A percentile compares a stretch with the other conserved stretches of the same genome.
phyloP scores from a whole-genome alignment of 2,888 invertebrate genomes.

The Acanthoscelides obtectus region DNA sequence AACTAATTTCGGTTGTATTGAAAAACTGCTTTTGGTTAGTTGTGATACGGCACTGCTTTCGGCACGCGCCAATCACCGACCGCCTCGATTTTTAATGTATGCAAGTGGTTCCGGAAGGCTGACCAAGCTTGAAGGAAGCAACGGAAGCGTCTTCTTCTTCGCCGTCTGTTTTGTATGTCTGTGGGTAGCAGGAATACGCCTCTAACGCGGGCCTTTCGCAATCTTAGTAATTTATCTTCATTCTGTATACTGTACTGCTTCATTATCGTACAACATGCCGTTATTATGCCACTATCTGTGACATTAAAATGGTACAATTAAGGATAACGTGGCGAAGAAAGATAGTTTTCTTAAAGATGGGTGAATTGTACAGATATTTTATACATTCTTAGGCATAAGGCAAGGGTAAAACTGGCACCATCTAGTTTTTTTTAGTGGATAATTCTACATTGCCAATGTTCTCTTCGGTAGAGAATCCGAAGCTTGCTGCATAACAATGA shows the following conservation, averaged over 20 bases:
- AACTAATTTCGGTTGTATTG: too few relatives aligned
- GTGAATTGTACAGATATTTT: neutral
- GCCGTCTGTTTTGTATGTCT: neutral
- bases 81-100: neutral
- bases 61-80: constrained; percentile 36
- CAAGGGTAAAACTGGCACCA: too few relatives aligned
- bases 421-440: too few relatives aligned
- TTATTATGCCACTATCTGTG: neutral
- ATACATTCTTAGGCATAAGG: too few relatives aligned
- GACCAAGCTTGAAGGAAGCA: constrained; percentile 39
- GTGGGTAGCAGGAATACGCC: neutral
- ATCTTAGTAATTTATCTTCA: neutral
- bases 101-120: constrained; percentile 38
- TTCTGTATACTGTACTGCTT: neutral
- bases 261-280: neutral
- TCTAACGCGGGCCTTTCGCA: neutral
- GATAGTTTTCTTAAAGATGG: neutral
- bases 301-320: neutral
- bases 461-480: too few relatives aligned
- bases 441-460: too few relatives aligned
- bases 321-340: neutral
- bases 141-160: constrained; percentile 38
- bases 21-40: too few relatives aligned
- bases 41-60: constrained; percentile 20
- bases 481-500: too few relatives aligned